phyloP scores from a whole-genome alignment of 2,888 invertebrate genomes.

The Atherix ibis region DNA sequence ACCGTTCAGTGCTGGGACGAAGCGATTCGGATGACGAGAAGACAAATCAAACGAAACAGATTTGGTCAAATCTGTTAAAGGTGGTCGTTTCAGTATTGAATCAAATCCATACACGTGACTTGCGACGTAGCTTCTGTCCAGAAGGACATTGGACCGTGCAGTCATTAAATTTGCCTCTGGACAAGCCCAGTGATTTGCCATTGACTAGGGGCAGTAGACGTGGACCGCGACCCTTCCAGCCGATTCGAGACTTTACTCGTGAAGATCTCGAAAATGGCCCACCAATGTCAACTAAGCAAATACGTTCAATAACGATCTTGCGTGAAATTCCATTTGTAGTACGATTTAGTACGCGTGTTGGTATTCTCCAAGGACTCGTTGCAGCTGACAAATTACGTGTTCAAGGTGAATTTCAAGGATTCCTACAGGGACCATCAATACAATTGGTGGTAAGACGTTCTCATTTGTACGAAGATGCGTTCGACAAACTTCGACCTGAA shows the following conservation, averaged over 20 bases:
- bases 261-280: slow-evolving; percentile 59
- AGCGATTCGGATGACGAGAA: slow-evolving; percentile 26
- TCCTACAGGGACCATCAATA: slow-evolving; percentile 59
- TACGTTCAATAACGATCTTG: slow-evolving; percentile 72
- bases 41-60: slow-evolving; percentile 36
- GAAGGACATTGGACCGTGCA: slow-evolving; percentile 49
- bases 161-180: slow-evolving; percentile 34
- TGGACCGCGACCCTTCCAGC: slow-evolving; percentile 38
- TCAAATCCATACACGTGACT: slow-evolving; percentile 73
- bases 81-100: slow-evolving; percentile 52
- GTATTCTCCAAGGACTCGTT: slow-evolving; percentile 61
- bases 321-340: slow-evolving; percentile 90
- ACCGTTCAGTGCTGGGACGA: slow-evolving; percentile 33
- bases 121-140: slow-evolving; percentile 62
- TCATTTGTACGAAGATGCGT: slow-evolving; percentile 97
- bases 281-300: slow-evolving; percentile 73
- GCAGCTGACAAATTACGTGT: slow-evolving; percentile 36
- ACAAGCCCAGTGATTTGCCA: slow-evolving; percentile 39
- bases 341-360: slow-evolving; percentile 76
- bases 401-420: slow-evolving; percentile 58
- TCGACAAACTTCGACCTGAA: slow-evolving; percentile 77
- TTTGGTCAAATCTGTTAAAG: slow-evolving; percentile 68
- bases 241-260: slow-evolving; percentile 38
- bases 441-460: slow-evolving; percentile 67
- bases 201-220: slow-evolving; percentile 35